phyloP scores from a whole-genome alignment of 2,888 invertebrate species.

The Drosophila helvetica region DNA sequence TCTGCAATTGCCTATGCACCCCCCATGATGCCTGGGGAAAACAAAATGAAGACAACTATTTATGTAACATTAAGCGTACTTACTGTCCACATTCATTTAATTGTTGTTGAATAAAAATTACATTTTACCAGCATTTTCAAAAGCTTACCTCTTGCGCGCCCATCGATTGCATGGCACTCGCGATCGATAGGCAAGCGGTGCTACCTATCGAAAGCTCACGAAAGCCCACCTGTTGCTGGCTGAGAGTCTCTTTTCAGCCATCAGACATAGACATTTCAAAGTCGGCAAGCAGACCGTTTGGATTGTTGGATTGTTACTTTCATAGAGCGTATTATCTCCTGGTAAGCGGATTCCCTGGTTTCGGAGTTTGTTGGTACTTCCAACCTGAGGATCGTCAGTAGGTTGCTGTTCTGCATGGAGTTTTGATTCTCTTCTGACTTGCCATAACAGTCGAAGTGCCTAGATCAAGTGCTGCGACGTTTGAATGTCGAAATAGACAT shows the following conservation, averaged over 20 bases:
- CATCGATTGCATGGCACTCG: neutral
- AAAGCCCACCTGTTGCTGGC: conserved; percentile 3
- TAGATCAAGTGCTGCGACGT: conserved; percentile 45
- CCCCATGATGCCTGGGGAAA: conserved; percentile 38
- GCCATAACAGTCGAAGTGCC: conserved; percentile 10
- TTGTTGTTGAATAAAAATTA: conserved; percentile 76
- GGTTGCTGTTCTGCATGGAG: conserved; percentile 1
- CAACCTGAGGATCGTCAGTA: neutral
- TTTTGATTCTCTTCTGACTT: conserved; percentile 13
- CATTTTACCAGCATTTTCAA: conserved; percentile 64
- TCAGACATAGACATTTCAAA: conserved; percentile 62
- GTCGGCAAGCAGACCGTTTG: conserved; percentile 49
- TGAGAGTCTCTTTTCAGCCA: conserved; percentile 19
- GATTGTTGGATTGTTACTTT: conserved; percentile 44
- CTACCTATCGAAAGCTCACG: conserved; percentile 3
- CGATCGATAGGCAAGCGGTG: conserved; percentile 22
- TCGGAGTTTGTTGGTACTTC: neutral
- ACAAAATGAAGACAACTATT: conserved; percentile 58
- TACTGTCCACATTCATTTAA: conserved; percentile 77
- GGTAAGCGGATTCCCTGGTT: conserved; percentile 49
- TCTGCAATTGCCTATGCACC: conserved; percentile 67
- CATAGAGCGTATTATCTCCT: neutral
- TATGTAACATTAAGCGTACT: conserved; percentile 77
- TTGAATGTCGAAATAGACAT: conserved; percentile 66
- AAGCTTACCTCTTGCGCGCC: conserved; percentile 3